These are phyloP conservation scores for Pao palembangensis DNA, from an alignment of 2,113 vertebrate species.

Conservation along the genomic window DNA sequence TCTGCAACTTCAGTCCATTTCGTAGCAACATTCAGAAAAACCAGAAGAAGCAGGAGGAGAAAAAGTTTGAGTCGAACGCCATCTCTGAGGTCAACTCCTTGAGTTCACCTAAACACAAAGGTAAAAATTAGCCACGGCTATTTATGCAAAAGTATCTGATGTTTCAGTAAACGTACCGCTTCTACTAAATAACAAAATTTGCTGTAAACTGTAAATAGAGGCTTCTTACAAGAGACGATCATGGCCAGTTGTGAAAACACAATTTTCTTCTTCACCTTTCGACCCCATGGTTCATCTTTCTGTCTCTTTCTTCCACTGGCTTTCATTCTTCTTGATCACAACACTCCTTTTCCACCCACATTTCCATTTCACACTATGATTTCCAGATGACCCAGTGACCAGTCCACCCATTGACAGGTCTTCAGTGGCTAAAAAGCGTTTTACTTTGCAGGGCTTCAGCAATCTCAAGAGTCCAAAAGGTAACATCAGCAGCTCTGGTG, in stretches of 20 bases:
- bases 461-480: conserved; percentile 92
- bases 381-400: conserved; percentile 79
- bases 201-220: no score
- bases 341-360: not conserved
- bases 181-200: no score
- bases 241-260: not conserved
- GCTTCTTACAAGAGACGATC: not conserved
- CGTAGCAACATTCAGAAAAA: conserved; percentile 74
- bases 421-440: conserved; percentile 85
- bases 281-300: conserved; percentile 17
- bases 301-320: not conserved
- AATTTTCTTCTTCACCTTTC: conserved; percentile 34
- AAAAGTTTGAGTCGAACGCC: conserved; percentile 71
- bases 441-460: conserved; percentile 89
- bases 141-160: no score
- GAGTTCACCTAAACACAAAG: conserved; percentile 68
- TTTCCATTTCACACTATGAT: conserved; percentile 65
- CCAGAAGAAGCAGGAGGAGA: conserved; percentile 84
- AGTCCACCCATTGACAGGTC: conserved; percentile 85
- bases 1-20: conserved; percentile 77
- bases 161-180: no score
- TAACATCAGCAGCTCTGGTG: conserved; percentile 51
- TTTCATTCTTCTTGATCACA: not conserved
- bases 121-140: conserved; percentile 17
- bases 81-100: conserved; percentile 40